Evolutionary conservation across 1,140 invertebrate genomes (phyloP), one percentile per base, ranked within the genome.

Genomic region (Euschistus heros): DNA sequence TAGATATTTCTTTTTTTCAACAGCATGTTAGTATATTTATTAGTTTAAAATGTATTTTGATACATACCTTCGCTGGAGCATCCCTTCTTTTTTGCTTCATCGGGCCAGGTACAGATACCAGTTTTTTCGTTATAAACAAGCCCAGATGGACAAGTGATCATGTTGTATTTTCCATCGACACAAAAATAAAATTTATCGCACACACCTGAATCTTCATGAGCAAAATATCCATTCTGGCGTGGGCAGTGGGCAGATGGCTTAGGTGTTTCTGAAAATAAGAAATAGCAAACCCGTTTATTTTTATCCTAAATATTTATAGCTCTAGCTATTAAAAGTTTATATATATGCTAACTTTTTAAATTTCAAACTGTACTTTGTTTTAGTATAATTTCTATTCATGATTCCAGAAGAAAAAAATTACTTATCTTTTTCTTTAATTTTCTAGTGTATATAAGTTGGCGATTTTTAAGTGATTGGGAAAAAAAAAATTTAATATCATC

Each of bases 101-200:
- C 91, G 0, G 90, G 86, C 91, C 91, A 94, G 15, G 90, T 91
- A 74, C 92, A 94, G 67, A 92, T 92, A 52, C 91, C 90, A 50
- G 87, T 88, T 70, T 86, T 88, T 68, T 90, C 86, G 68, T 89
- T 91, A 77, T 92, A 94, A 2, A 94, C 90, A 30, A 96, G 76
- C 0, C 91, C 91, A 42, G 82, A 85, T 0, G 92, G 90, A 72
- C 92, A 96, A 0, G 84, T 89, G 68, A 93, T 92, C 81, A 89
- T 87, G 72, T 92, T 93, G 77, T 86, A 91, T 75, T 88, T 84
- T 6, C 90, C 89, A 72, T 94, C 89, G 17, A 91, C 89, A 71
- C 92, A 95, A 73, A 88, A 92, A 74, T 92, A 94, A 78, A 95
- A 96, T 70, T 88, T 88, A 71, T 91, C 88, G 72, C 92, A 96